phyloP scores from a whole-genome alignment of 2,113 vertebrate genomes.

The Apodemus speciosus region DNA sequence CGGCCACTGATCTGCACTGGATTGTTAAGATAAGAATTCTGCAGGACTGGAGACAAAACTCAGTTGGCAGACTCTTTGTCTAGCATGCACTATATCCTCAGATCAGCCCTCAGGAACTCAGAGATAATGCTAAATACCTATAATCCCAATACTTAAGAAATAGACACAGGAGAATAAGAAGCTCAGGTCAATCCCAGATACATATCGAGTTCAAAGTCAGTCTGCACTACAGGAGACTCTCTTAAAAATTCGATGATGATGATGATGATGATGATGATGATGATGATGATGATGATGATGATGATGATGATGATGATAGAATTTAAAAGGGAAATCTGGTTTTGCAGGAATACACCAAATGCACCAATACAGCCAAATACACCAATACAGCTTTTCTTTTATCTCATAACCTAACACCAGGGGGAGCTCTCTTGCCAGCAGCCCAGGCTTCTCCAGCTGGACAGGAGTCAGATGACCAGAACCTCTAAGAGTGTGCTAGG shows the following conservation, averaged over 20 bases:
- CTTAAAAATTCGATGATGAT: too few relatives aligned
- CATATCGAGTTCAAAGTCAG: neutral
- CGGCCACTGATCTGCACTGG: neutral
- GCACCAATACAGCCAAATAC: too few relatives aligned
- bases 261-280: too few relatives aligned
- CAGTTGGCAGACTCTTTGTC: neutral
- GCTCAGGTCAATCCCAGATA: neutral
- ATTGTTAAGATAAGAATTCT: neutral
- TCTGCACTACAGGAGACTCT: neutral
- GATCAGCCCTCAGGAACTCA: neutral
- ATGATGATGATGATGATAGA: neutral
- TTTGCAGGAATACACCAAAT: accelerated
- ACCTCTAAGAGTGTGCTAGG: neutral
- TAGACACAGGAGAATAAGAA: neutral
- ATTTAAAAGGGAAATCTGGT: neutral
- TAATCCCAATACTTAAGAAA: neutral
- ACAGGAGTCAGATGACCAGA: neutral
- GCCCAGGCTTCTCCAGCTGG: neutral
- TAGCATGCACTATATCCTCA: neutral
- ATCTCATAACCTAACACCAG: neutral
- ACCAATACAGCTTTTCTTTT: neutral
- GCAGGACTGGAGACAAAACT: neutral
- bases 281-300: too few relatives aligned
- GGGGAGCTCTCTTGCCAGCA: neutral
- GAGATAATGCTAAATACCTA: too few relatives aligned